Conservation (phyloP, 2,888 invertebrate genomes). For the Theretra japonica region DNA sequence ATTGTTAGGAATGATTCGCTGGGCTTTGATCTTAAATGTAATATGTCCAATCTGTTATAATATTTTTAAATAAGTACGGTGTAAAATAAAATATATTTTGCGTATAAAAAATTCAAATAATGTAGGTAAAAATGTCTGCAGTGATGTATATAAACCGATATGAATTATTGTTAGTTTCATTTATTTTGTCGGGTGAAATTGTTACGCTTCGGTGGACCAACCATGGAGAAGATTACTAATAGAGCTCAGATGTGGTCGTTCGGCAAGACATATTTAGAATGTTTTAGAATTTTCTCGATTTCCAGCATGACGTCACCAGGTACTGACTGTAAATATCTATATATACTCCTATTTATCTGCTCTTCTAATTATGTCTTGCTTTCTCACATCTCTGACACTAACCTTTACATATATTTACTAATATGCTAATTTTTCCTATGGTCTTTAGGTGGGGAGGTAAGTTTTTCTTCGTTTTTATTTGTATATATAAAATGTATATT, state of each 20-base stretch:
- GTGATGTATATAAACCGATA: slow-evolving; percentile 5
- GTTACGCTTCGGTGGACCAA: slow-evolving; percentile 58
- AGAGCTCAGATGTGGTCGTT: slow-evolving; percentile 81
- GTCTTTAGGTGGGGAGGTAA: slow-evolving; percentile 43
- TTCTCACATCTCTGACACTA: slow-evolving; percentile 65
- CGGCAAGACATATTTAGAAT: slow-evolving; percentile 81
- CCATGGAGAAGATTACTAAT: slow-evolving; percentile 61
- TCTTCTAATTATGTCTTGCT: slow-evolving; percentile 84
- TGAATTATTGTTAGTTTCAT: background rate
- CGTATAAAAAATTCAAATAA: background rate
- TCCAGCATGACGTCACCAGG: slow-evolving; percentile 63
- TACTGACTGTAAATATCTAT: slow-evolving; percentile 59
- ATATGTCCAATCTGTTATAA: too few species aligned
- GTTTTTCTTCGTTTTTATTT: slow-evolving; percentile 36
- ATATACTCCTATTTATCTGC: slow-evolving; percentile 56
- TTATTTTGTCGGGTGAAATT: slow-evolving; percentile 7
- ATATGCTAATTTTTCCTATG: slow-evolving; percentile 27
- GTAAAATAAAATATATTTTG: background rate
- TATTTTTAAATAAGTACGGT: too few species aligned
- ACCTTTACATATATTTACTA: slow-evolving; percentile 29
- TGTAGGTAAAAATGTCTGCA: background rate
- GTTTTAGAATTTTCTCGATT: slow-evolving; percentile 49
- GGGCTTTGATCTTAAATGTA: too few species aligned
- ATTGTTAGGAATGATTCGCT: too few species aligned
- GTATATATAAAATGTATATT: too few species aligned